Percentiles rank a stretch among this genome's conserved stretches.
phyloP scores from a whole-genome alignment of 2,797 vertebrate genomes.

The Myripristis murdjan region DNA sequence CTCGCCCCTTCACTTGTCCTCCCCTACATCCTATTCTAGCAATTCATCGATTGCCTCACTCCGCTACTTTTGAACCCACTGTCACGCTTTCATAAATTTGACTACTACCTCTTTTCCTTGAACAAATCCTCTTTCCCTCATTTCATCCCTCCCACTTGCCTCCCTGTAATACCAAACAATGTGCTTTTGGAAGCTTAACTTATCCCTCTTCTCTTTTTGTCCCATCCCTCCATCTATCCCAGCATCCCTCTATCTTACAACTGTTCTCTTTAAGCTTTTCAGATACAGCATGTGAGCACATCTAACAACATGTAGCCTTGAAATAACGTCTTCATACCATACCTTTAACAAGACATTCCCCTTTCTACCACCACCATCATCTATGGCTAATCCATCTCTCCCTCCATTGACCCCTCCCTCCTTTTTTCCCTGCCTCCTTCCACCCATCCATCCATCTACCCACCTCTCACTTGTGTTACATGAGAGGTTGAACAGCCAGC shows the following conservation, averaged over 20 bases:
- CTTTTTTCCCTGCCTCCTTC: slow-evolving; percentile 40
- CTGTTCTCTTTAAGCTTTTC: not conserved
- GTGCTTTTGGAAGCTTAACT: no score
- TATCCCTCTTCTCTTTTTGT: not conserved
- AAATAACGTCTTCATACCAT: slow-evolving; percentile 9
- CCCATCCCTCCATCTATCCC: not conserved
- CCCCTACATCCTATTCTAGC: slow-evolving; percentile 11
- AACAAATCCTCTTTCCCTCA: not conserved
- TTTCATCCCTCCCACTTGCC: no score
- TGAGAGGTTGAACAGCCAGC: slow-evolving; percentile 46
- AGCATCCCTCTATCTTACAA: not conserved
- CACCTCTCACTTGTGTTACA: slow-evolving; percentile 48
- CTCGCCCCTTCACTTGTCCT: slow-evolving; percentile 22
- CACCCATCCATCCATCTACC: no score
- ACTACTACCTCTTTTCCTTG: no score
- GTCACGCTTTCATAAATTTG: no score
- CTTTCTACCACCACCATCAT: not conserved
- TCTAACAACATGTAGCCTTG: not conserved
- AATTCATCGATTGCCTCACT: slow-evolving; percentile 21
- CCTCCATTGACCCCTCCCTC: slow-evolving; percentile 13
- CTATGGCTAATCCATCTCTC: slow-evolving; percentile 39
- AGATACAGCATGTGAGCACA: slow-evolving; percentile 4
- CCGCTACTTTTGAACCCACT: slow-evolving; percentile 1
- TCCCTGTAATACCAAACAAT: no score
- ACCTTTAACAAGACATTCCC: slow-evolving; percentile 32